A percentile compares a stretch with the other conserved stretches of the same genome.
Conservation (phyloP, 2,888 invertebrate species). For the Asteroscopus sphinx region DNA sequence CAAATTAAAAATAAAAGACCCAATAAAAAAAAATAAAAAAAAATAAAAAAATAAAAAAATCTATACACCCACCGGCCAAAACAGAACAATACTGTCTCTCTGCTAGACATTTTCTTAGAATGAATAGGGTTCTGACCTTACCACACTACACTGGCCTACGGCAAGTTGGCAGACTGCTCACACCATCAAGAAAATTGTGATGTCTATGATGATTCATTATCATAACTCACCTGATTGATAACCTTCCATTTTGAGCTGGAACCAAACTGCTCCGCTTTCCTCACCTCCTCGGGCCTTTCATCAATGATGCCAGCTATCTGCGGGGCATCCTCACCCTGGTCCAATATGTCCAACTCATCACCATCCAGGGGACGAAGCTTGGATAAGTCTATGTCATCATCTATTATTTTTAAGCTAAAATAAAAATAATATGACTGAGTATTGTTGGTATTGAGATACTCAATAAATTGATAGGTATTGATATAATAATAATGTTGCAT, state of each 20-base stretch:
- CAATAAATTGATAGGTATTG: too few relatives aligned
- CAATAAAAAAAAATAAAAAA: too few relatives aligned
- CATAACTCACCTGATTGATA: constrained; percentile 76
- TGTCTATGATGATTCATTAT: not conserved
- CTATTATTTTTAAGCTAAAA: constrained; percentile 94
- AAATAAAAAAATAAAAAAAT: too few relatives aligned
- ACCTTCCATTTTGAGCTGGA: constrained; percentile 85
- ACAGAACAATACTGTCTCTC: too few relatives aligned
- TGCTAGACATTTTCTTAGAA: too few relatives aligned
- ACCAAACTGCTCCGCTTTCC: constrained; percentile 79
- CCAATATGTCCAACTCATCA: constrained; percentile 92
- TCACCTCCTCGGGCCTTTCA: constrained; percentile 93
- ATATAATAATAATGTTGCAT: too few relatives aligned
- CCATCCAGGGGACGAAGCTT: constrained; percentile 90
- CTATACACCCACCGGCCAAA: too few relatives aligned
- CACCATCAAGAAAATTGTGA: too few relatives aligned
- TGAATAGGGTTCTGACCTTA: too few relatives aligned
- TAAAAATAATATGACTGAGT: not conserved
- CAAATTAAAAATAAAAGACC: too few relatives aligned
- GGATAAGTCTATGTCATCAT: constrained; percentile 94
- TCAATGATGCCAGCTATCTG: constrained; percentile 96
- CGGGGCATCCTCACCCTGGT: constrained; percentile 96
- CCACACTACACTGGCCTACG: too few relatives aligned
- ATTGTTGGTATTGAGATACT: not conserved
- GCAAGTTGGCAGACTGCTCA: too few relatives aligned